Conservation (phyloP, 2,888 invertebrate species). For the Diaprepes abbreviatus region DNA sequence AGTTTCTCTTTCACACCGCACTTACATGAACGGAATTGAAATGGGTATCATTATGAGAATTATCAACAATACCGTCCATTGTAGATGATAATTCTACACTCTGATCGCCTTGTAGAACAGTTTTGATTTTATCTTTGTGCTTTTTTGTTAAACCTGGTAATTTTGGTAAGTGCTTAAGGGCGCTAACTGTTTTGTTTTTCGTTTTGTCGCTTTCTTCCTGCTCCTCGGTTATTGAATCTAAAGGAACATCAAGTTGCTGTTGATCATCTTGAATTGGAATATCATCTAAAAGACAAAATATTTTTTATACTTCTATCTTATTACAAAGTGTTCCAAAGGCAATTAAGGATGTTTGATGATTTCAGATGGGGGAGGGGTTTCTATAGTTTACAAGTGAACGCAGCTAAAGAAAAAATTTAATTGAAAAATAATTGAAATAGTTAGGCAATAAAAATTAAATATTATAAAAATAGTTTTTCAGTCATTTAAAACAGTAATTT, state of each 20-base stretch:
- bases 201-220: conserved; percentile 69
- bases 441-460: too few species aligned
- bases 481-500: too few species aligned
- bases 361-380: too few species aligned
- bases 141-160: conserved; percentile 66
- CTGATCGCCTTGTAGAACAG: conserved; percentile 52
- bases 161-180: conserved; percentile 74
- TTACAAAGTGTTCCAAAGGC: too few species aligned
- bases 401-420: too few species aligned
- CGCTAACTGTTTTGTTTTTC: conserved; percentile 66
- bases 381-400: too few species aligned
- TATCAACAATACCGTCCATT: conserved; percentile 52
- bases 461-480: too few species aligned
- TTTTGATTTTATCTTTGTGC: conserved; percentile 53
- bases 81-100: conserved; percentile 58
- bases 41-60: conserved; percentile 48
- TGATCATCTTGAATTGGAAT: conserved; percentile 86
- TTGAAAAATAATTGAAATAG: too few species aligned
- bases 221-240: conserved; percentile 81
- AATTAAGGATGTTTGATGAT: too few species aligned
- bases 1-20: conserved; percentile 39
- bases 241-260: conserved; percentile 69
- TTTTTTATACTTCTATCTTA: too few species aligned
- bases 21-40: conserved; percentile 49
- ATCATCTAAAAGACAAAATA: conserved; percentile 82